Evolutionary conservation across 2,113 vertebrate genomes (phyloP).

Genomic region (Lathamus discolor): DNA sequence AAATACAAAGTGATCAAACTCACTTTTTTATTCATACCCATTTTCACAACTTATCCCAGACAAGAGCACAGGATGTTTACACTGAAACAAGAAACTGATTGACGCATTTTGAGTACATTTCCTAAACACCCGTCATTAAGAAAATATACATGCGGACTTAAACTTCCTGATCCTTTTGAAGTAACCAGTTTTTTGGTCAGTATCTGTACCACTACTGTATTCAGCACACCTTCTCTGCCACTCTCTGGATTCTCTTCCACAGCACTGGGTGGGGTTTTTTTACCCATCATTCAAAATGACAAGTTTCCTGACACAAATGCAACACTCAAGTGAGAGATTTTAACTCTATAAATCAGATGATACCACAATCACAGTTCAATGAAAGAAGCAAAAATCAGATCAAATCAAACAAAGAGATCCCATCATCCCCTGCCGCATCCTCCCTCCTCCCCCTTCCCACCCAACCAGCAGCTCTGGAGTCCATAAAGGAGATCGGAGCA

Average conservation of each 20-base stretch:
- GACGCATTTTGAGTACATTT: slow-evolving; percentile 21
- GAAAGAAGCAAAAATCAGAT: slow-evolving; percentile 54
- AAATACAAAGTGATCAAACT: slow-evolving; percentile 2
- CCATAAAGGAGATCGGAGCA: not conserved
- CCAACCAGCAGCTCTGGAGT: slow-evolving; percentile 39
- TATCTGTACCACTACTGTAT: not conserved
- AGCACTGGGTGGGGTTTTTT: fast-evolving
- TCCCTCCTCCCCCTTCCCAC: slow-evolving; percentile 64
- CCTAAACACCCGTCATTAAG: slow-evolving; percentile 7
- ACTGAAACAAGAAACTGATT: slow-evolving; percentile 5
- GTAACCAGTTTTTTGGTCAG: not conserved
- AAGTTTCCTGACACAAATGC: not conserved
- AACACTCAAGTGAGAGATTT: not conserved
- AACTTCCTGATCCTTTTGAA: not conserved
- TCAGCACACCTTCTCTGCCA: not conserved
- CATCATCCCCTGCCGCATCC: slow-evolving; percentile 64
- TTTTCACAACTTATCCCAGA: slow-evolving; percentile 36
- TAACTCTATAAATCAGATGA: slow-evolving; percentile 16
- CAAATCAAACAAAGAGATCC: slow-evolving; percentile 69
- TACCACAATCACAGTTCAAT: slow-evolving; percentile 48
- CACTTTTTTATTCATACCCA: not conserved
- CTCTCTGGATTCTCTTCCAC: not conserved
- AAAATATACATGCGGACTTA: slow-evolving; percentile 33
- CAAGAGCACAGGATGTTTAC: slow-evolving; percentile 9
- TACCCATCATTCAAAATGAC: not conserved